Percentiles rank a stretch among this genome's conserved stretches.
Conservation (phyloP, 2,113 vertebrate genomes). For the Tachycineta bicolor region DNA sequence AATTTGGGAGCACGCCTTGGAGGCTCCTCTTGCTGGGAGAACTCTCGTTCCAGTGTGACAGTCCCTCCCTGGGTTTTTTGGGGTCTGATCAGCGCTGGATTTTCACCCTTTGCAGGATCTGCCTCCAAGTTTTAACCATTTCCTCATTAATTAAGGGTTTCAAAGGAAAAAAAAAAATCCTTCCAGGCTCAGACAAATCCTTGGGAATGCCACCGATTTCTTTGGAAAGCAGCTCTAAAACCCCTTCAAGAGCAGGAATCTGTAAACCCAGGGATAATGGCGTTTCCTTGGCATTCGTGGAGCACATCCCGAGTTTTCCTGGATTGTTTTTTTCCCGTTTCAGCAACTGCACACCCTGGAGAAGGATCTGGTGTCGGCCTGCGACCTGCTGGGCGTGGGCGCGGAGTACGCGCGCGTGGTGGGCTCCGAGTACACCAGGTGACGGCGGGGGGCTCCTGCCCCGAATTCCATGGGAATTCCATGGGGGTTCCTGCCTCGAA, state of each 20-base stretch:
- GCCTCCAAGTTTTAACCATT: background rate
- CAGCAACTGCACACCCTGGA: constrained; percentile 98
- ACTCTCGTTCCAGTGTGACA: fast-evolving
- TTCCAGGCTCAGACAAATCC: background rate
- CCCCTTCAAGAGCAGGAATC: fast-evolving
- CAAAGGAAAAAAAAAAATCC: fast-evolving
- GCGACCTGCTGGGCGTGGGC: constrained; percentile 95
- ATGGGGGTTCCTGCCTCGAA: too few species aligned
- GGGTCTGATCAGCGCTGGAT: background rate
- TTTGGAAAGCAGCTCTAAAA: fast-evolving
- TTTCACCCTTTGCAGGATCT: background rate
- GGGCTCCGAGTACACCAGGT: constrained; percentile 98
- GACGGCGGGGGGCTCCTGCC: background rate
- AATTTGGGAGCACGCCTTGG: background rate
- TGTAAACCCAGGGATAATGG: background rate
- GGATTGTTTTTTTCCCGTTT: fast-evolving
- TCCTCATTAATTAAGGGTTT: background rate
- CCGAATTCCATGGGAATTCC: too few species aligned
- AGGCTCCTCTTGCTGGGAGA: background rate
- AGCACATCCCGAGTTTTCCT: fast-evolving
- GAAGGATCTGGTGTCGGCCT: constrained; percentile 96
- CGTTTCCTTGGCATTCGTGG: fast-evolving
- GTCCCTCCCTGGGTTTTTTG: fast-evolving
- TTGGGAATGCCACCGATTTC: fast-evolving
- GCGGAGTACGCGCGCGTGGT: constrained; percentile 96